Percentiles rank a stretch among this genome's conserved stretches.
phyloP scores from a whole-genome alignment of 2,113 vertebrate genomes.

The Neodontobutis hainanensis region DNA sequence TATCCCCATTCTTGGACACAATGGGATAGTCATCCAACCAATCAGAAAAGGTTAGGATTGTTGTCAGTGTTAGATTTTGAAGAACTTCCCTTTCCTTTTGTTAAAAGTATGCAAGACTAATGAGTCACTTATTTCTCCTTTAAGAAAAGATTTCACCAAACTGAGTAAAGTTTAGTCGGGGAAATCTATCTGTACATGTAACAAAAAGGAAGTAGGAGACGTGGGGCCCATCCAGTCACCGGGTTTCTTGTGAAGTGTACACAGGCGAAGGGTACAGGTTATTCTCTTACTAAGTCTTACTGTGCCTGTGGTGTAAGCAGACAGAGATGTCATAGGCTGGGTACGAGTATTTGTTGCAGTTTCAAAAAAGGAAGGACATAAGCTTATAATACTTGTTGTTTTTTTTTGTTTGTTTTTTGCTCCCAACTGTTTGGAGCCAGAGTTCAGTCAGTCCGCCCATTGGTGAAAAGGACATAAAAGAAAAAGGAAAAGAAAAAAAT shows the following conservation, averaged over 20 bases:
- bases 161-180: not conserved
- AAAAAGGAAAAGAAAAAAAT: constrained; percentile 56
- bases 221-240: constrained; percentile 48
- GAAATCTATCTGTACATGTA: not conserved
- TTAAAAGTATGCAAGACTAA: too few relatives aligned
- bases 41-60: too few relatives aligned
- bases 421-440: constrained; percentile 72
- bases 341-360: constrained; percentile 70
- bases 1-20: too few relatives aligned
- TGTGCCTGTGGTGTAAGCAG: constrained; percentile 73
- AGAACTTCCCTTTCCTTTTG: too few relatives aligned
- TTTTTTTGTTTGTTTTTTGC: constrained; percentile 26
- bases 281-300: constrained; percentile 59
- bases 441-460: constrained; percentile 75
- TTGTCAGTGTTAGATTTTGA: too few relatives aligned
- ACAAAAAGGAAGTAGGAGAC: constrained; percentile 12
- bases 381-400: constrained; percentile 72
- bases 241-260: constrained; percentile 52
- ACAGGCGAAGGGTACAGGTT: constrained; percentile 46
- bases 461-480: constrained; percentile 74
- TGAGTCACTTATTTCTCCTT: not conserved
- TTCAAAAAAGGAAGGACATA: constrained; percentile 68
- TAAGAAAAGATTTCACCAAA: not conserved
- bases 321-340: constrained; percentile 74
- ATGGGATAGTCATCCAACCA: too few relatives aligned